Base-by-base conservation (phyloP, 2,113 vertebrate species). In the Barnardius zonarius region DNA sequence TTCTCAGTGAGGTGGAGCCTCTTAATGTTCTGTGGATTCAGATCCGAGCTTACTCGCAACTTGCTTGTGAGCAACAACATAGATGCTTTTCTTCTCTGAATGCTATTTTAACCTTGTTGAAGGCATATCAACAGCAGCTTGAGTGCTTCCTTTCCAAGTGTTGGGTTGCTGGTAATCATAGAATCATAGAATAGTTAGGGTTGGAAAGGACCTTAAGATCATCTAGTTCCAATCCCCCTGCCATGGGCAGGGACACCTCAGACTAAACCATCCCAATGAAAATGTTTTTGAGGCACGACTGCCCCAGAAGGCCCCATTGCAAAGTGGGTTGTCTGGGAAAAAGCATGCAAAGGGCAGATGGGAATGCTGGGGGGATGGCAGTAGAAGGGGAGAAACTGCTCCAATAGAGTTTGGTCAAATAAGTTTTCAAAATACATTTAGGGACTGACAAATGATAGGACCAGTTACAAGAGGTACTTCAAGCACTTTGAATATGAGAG, bases 81-180 rank as follows among this genome's bases (percentile, higher is more conserved):
- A 61, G 14, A 7, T 3, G 16, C 14, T 92, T 76, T 25, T 49
- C 62, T 59, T 61, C n/a, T 23, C 39, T 28, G 66, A 75, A 51
- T 49, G 41, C 11, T 55, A 5, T 63, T 94, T 72, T 54, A 64
- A 39, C 33, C 62, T 68, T 72, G 13, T 23, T 75, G 28, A 61
- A 41, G 28, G 70, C 18, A 39, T 48, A 27, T 37, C 0, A 0
- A 5, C 23, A 30, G 49, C 35, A 27, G 27, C 27, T 44, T 33
- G 28, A 3, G 15, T 67, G 46, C 18, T 49, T 46, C 17, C 10
- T 33, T 43, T 48, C 61, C 2, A 2, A 22, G 15, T 15, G 18
- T 35, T 72, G 55, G 0, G 9, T 27, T 59, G 30, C 8, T 0
- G 0, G 22, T 10, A 67, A n/a, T n/a, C n/a, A n/a, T n/a, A n/a